phyloP scores from a whole-genome alignment of 2,113 vertebrate species.

The Callipepla squamata region DNA sequence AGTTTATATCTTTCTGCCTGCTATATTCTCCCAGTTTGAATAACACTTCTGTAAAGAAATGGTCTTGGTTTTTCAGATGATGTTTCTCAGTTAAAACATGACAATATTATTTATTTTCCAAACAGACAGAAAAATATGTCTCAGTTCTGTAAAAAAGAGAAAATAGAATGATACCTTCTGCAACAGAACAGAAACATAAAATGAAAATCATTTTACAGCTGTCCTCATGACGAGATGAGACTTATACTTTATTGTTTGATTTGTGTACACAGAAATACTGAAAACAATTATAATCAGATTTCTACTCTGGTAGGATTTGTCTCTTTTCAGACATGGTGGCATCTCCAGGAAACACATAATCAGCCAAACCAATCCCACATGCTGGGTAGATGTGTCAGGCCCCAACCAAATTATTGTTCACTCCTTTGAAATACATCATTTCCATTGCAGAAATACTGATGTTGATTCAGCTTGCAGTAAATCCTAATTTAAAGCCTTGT shows the following conservation, averaged over 20 bases:
- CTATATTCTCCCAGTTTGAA: neutral
- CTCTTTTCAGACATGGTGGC: neutral
- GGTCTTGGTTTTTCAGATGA: neutral
- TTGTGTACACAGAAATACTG: neutral
- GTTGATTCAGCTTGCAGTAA: neutral
- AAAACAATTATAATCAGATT: neutral
- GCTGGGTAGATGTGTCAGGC: neutral
- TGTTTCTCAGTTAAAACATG: neutral
- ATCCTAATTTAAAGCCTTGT: neutral
- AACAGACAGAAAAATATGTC: neutral
- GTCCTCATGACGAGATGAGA: neutral
- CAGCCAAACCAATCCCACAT: fast-evolving
- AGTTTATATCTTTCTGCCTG: neutral
- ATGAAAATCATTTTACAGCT: neutral
- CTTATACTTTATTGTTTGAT: neutral
- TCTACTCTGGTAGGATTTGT: neutral
- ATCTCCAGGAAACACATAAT: neutral
- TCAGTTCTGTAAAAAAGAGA: neutral
- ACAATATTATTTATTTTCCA: neutral
- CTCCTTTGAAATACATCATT: neutral
- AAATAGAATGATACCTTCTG: neutral
- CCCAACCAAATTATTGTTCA: neutral
- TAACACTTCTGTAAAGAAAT: neutral
- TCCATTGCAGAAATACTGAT: neutral
- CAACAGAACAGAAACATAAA: neutral